Evolutionary conservation across 1,140 invertebrate genomes (phyloP).

Genomic region (Heliconius hewitsoni): DNA sequence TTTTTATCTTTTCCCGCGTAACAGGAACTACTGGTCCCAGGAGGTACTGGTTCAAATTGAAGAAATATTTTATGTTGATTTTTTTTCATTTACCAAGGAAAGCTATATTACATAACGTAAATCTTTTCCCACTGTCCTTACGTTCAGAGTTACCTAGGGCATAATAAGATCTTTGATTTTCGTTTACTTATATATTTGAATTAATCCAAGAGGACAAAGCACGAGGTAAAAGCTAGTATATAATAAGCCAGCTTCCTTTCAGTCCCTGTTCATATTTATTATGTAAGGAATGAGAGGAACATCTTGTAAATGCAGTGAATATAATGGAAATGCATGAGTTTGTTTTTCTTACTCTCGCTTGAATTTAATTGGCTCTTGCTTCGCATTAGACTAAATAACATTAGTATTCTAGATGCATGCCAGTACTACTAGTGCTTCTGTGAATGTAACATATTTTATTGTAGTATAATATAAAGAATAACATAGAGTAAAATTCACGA

Average conservation of each 20-base stretch:
- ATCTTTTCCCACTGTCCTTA: no score
- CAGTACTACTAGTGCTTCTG: background rate
- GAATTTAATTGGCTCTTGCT: constrained; percentile 15
- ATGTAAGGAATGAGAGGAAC: background rate
- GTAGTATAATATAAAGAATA: background rate
- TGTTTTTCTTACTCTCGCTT: constrained; percentile 8
- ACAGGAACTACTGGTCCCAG: no score
- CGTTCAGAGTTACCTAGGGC: no score
- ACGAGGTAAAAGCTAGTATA: background rate
- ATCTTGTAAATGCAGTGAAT: constrained; percentile 9
- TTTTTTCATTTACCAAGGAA: no score
- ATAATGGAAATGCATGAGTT: constrained; percentile 10
- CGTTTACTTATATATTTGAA: no score
- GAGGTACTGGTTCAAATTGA: no score
- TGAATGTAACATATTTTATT: background rate
- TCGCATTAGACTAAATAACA: constrained; percentile 6
- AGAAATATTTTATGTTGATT: no score
- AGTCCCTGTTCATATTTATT: background rate
- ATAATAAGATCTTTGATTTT: no score
- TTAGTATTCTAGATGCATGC: constrained; percentile 11
- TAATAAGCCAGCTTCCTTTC: background rate
- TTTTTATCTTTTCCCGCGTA: no score
- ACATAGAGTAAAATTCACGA: no score
- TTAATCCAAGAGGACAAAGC: no score
- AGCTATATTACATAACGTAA: no score